Evolutionary conservation across 2,888 invertebrate species (phyloP).

Genomic region (Drosophila hawaiiensis): DNA sequence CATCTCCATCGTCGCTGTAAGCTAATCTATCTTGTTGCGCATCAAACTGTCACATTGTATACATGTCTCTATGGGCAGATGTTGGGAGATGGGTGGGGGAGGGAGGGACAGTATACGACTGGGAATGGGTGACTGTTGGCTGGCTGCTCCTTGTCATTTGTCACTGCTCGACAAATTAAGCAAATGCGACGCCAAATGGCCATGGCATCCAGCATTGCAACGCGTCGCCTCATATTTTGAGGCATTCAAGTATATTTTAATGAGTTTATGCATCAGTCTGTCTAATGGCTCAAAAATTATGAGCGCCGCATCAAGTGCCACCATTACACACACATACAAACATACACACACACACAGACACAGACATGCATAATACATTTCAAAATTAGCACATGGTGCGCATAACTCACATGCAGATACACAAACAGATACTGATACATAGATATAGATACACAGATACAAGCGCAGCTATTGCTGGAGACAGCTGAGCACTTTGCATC

Average conservation of each 20-base stretch:
- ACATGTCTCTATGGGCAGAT: conserved; percentile 48
- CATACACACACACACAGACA: conserved; percentile 19
- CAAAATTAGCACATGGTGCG: conserved; percentile 53
- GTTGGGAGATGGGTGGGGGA: not conserved
- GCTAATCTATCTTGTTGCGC: conserved; percentile 76
- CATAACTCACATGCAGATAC: conserved; percentile 46
- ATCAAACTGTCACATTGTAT: conserved; percentile 72
- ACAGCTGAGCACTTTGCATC: conserved; percentile 64
- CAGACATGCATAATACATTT: conserved; percentile 20
- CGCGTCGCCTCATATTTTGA: conserved; percentile 54
- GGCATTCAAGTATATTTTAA: conserved; percentile 78
- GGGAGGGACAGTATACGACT: not conserved
- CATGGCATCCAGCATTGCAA: conserved; percentile 33
- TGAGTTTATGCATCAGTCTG: conserved; percentile 75
- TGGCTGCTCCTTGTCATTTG: conserved; percentile 67
- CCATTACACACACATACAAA: conserved; percentile 9
- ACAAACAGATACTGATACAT: conserved; percentile 1
- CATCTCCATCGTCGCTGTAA: conserved; percentile 42
- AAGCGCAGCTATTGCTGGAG: conserved; percentile 24
- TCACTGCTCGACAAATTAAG: conserved; percentile 74
- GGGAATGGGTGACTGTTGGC: conserved; percentile 28
- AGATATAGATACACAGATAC: conserved; percentile 24
- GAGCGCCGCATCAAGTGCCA: conserved; percentile 62
- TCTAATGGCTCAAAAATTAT: conserved; percentile 80
- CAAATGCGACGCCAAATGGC: conserved; percentile 66